Evolutionary conservation across 2,113 vertebrate species (phyloP).

Genomic region (Gopherus evgoodei): DNA sequence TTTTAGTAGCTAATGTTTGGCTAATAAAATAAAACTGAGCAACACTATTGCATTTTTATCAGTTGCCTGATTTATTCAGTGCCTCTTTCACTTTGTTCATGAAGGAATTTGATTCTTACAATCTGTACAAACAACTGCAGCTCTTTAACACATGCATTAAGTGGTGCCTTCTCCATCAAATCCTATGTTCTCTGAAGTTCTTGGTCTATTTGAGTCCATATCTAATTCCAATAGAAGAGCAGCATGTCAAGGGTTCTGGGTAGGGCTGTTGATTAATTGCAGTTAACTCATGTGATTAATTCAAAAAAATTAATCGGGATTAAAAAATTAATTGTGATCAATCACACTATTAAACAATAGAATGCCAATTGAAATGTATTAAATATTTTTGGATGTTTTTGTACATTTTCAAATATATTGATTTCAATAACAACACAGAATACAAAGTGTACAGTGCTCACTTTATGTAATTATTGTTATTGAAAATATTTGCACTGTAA

Average conservation of each 20-base stretch:
- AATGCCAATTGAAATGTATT: too few species aligned
- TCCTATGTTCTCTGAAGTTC: neutral
- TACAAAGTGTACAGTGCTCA: too few species aligned
- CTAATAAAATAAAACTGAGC: neutral
- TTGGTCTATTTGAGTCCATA: neutral
- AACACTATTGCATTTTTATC: fast-evolving
- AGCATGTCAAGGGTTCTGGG: neutral
- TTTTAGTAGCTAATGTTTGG: constrained; percentile 34
- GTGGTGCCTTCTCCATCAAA: neutral
- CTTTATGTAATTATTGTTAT: too few species aligned
- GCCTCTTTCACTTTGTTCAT: neutral
- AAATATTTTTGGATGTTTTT: too few species aligned
- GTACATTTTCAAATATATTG: too few species aligned
- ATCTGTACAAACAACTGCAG: neutral
- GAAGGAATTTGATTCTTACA: neutral
- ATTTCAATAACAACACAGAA: too few species aligned
- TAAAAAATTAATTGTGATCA: too few species aligned
- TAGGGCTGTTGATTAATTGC: too few species aligned
- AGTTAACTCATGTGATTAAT: too few species aligned
- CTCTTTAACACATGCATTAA: neutral
- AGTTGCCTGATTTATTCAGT: neutral
- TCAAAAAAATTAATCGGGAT: too few species aligned
- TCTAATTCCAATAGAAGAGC: neutral
- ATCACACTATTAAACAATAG: too few species aligned
- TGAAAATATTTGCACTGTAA: too few species aligned